These are phyloP conservation scores for Prosapia bicincta DNA, from an alignment of 2,888 invertebrate species.

Conservation along the genomic window DNA sequence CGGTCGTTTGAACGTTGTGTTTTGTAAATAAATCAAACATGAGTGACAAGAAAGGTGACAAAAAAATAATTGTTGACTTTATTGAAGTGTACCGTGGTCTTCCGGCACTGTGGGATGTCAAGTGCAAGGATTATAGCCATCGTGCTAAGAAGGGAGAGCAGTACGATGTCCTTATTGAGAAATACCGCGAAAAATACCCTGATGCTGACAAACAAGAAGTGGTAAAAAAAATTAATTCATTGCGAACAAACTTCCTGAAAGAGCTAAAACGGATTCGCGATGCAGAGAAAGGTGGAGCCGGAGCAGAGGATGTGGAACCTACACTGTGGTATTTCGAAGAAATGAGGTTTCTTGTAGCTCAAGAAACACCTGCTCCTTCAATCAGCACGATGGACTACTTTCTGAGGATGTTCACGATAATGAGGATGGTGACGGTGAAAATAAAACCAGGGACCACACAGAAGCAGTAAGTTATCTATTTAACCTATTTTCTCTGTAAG, in stretches of 20 bases:
- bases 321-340: conserved; percentile 20
- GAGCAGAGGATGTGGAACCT: conserved; percentile 21
- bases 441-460: too few relatives aligned
- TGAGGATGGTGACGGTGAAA: too few relatives aligned
- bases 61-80: not conserved
- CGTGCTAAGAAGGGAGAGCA: conserved; percentile 27
- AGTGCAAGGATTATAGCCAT: conserved; percentile 31
- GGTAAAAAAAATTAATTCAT: conserved; percentile 14
- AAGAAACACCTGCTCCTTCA: conserved; percentile 16
- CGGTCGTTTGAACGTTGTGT: too few relatives aligned
- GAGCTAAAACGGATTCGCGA: conserved; percentile 22
- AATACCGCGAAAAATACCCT: conserved; percentile 27
- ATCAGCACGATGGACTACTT: conserved; percentile 19
- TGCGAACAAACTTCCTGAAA: conserved; percentile 20
- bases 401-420: too few relatives aligned
- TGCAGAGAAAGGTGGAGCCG: too few relatives aligned
- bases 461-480: too few relatives aligned
- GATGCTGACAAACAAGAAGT: conserved; percentile 19
- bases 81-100: conserved; percentile 30
- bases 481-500: too few relatives aligned
- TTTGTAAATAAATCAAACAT: too few relatives aligned
- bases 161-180: conserved; percentile 17
- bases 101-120: conserved; percentile 31
- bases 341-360: conserved; percentile 18
- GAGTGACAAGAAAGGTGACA: not conserved